Evolutionary conservation across 1,140 invertebrate species (phyloP).

Genomic region (Drosophila takahashii): DNA sequence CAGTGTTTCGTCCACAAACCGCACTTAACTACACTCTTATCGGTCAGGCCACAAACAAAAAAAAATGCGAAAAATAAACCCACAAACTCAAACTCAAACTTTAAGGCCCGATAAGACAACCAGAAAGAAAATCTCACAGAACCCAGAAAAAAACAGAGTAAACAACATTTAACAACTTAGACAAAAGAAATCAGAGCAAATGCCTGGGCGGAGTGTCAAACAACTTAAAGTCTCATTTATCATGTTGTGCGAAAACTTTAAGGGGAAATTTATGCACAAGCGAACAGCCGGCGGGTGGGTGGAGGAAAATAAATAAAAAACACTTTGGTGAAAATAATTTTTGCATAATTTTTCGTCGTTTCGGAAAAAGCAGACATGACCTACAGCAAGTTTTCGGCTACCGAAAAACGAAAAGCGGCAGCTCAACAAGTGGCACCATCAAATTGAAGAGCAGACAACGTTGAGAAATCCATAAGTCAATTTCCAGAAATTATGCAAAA

Average conservation of each 20-base stretch:
- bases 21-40: slow-evolving; percentile 17
- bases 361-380: slow-evolving; percentile 68
- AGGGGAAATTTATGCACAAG: slow-evolving; percentile 67
- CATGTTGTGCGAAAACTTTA: slow-evolving; percentile 76
- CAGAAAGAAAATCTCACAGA: slow-evolving; percentile 12
- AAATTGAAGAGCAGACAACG: slow-evolving; percentile 71
- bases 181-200: slow-evolving; percentile 58
- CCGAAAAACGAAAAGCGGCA: slow-evolving; percentile 9
- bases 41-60: neutral
- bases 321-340: slow-evolving; percentile 71
- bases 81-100: slow-evolving; percentile 61
- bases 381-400: slow-evolving; percentile 69
- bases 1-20: slow-evolving; percentile 3
- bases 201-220: slow-evolving; percentile 58
- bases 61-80: slow-evolving; percentile 48
- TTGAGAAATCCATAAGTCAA: slow-evolving; percentile 82
- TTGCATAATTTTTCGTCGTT: slow-evolving; percentile 65
- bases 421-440: slow-evolving; percentile 77
- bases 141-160: slow-evolving; percentile 23
- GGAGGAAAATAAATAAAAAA: slow-evolving; percentile 46
- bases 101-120: slow-evolving; percentile 65
- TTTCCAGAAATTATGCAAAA: slow-evolving; percentile 84
- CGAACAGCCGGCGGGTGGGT: neutral
- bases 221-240: slow-evolving; percentile 84
- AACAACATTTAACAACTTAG: slow-evolving; percentile 72